Evolutionary conservation across 2,113 vertebrate species (phyloP).

Genomic region (Jacana jacana): DNA sequence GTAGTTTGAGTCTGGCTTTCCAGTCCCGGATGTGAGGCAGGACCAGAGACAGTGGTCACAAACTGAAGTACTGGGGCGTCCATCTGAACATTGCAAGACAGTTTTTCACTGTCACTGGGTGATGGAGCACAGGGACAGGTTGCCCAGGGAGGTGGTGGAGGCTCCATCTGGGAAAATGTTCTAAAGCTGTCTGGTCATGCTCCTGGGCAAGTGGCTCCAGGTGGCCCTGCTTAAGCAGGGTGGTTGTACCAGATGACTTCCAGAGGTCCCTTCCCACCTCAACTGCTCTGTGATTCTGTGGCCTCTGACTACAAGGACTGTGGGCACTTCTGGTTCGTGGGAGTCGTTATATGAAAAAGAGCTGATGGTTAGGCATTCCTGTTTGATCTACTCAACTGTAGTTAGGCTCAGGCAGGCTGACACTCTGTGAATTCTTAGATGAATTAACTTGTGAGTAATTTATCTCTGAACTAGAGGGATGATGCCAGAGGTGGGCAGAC

Average conservation of each 20-base stretch:
- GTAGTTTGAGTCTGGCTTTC: not conserved
- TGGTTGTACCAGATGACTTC: not conserved
- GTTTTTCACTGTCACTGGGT: not conserved
- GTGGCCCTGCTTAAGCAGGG: not conserved
- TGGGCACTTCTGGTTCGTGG: not conserved
- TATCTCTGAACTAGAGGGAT: not conserved
- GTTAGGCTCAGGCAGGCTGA: not conserved
- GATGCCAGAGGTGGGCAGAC: not conserved
- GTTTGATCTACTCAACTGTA: not conserved
- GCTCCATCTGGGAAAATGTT: not conserved
- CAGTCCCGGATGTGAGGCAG: not conserved
- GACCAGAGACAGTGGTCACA: not conserved
- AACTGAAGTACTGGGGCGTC: not conserved
- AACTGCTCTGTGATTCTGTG: not conserved
- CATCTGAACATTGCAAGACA: not conserved
- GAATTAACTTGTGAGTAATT: not conserved
- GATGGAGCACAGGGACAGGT: not conserved
- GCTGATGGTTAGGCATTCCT: not conserved
- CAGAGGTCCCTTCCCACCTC: not conserved
- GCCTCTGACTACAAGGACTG: not conserved
- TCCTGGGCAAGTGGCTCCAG: not conserved
- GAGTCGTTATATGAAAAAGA: not conserved
- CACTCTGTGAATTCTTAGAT: not conserved
- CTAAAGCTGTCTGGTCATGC: not conserved
- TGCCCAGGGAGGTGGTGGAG: not conserved